Evolutionary conservation across 2,113 vertebrate species (phyloP).

Genomic region (Tychaedon coryphoeus): DNA sequence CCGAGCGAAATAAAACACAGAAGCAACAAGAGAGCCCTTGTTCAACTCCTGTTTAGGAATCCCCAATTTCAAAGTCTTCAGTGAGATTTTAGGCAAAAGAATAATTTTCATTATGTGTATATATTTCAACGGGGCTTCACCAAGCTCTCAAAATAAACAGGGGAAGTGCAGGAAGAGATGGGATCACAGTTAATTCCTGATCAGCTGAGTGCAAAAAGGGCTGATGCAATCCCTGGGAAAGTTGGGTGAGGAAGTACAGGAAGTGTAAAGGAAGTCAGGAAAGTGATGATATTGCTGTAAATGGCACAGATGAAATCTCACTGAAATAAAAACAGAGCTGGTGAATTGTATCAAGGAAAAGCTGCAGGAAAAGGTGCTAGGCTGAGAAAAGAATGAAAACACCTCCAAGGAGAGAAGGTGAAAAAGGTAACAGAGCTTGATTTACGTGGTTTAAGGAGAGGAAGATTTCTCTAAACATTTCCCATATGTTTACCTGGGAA

Average conservation of each 20-base stretch:
- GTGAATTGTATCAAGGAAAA: not conserved
- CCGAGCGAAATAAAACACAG: not conserved
- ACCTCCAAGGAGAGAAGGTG: not conserved
- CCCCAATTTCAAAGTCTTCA: not conserved
- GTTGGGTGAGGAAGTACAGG: not conserved
- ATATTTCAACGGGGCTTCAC: not conserved
- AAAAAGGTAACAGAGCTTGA: not conserved
- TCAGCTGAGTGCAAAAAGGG: not conserved
- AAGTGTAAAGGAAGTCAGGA: not conserved
- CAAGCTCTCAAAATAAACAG: not conserved
- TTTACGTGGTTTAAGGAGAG: accelerated
- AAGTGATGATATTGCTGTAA: accelerated
- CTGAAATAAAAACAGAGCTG: not conserved
- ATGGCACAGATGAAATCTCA: not conserved
- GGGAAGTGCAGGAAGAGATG: not conserved
- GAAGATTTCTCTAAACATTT: not conserved
- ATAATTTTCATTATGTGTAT: not conserved
- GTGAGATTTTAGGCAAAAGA: not conserved
- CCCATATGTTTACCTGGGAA: not conserved
- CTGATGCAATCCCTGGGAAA: slow-evolving; percentile 25
- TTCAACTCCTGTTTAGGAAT: not conserved
- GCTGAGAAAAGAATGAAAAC: not conserved
- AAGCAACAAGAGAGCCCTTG: not conserved
- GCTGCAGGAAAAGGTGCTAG: not conserved
- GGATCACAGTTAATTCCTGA: not conserved